Evolutionary conservation across 2,888 invertebrate genomes (phyloP).

Genomic region (Epinotia ramella): DNA sequence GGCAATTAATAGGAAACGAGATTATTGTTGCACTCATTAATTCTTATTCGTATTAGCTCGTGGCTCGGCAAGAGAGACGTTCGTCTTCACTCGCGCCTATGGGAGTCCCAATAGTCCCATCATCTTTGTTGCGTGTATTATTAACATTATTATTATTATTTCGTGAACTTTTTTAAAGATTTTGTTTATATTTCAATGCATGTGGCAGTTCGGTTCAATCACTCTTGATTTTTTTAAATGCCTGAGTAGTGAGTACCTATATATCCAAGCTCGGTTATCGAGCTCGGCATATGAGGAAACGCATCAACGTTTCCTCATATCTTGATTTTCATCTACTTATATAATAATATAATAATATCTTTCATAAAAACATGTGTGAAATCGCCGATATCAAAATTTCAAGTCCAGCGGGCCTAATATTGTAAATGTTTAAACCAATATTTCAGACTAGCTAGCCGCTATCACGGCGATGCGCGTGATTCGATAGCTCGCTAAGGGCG

Average conservation of each 20-base stretch:
- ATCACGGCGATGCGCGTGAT: slow-evolving; percentile 53
- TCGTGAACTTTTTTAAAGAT: no score
- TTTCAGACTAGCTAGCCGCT: slow-evolving; percentile 26
- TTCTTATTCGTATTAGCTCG: not conserved
- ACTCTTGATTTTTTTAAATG: no score
- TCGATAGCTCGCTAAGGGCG: slow-evolving; percentile 55
- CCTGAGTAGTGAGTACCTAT: no score
- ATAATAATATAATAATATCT: not conserved
- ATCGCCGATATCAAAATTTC: not conserved
- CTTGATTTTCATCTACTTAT: no score
- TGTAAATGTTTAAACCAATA: slow-evolving; percentile 38
- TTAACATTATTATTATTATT: not conserved
- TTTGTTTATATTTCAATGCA: no score
- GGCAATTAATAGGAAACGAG: not conserved
- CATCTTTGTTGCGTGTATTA: not conserved
- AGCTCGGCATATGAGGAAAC: no score
- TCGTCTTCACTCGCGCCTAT: not conserved
- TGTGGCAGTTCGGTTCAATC: no score
- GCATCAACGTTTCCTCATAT: no score
- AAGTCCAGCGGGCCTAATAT: slow-evolving; percentile 5
- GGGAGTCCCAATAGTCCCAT: not conserved
- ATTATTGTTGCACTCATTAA: not conserved
- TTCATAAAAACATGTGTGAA: not conserved
- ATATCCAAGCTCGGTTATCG: no score
- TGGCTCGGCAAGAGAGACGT: not conserved